These are phyloP conservation scores for Albula glossodonta DNA, from an alignment of 2,113 vertebrate genomes.

Conservation along the genomic window DNA sequence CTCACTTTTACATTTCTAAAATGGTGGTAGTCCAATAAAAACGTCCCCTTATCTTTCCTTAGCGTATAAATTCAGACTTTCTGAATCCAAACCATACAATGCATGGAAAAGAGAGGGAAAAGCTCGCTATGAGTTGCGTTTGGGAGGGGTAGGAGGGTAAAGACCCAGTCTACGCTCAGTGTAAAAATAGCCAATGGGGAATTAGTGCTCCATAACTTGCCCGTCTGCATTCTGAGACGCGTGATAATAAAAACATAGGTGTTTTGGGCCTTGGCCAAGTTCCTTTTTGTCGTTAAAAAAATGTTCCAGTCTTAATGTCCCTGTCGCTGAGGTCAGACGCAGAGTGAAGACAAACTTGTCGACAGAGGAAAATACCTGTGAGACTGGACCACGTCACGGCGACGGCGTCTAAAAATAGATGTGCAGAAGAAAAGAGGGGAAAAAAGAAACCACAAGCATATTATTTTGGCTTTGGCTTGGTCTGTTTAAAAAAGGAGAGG, in stretches of 20 bases:
- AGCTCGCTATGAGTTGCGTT: slow-evolving; percentile 37
- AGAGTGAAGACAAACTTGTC: slow-evolving; percentile 18
- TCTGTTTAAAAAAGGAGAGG: slow-evolving; percentile 21
- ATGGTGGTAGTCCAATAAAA: slow-evolving; percentile 56
- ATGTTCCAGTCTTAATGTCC: neutral
- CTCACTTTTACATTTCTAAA: slow-evolving; percentile 44
- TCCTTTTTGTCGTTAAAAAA: neutral
- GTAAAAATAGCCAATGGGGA: neutral
- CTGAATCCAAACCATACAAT: slow-evolving; percentile 45
- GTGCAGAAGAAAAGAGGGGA: slow-evolving; percentile 1
- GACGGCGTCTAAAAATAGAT: slow-evolving; percentile 40
- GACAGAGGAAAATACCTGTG: neutral
- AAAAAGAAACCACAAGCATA: slow-evolving; percentile 31
- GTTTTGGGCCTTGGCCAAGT: neutral
- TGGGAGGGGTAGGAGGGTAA: slow-evolving; percentile 28
- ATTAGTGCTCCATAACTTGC: neutral
- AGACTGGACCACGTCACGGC: slow-evolving; percentile 29
- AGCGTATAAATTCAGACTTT: slow-evolving; percentile 54
- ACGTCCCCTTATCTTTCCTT: slow-evolving; percentile 69
- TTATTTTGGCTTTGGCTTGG: slow-evolving; percentile 34
- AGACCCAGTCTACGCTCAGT: neutral
- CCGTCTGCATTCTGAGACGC: neutral
- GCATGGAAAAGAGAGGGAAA: slow-evolving; percentile 30
- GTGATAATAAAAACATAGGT: neutral
- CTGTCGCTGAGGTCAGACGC: slow-evolving; percentile 8